Evolutionary conservation across 2,797 vertebrate species (phyloP).

Genomic region (Antrozous pallidus): DNA sequence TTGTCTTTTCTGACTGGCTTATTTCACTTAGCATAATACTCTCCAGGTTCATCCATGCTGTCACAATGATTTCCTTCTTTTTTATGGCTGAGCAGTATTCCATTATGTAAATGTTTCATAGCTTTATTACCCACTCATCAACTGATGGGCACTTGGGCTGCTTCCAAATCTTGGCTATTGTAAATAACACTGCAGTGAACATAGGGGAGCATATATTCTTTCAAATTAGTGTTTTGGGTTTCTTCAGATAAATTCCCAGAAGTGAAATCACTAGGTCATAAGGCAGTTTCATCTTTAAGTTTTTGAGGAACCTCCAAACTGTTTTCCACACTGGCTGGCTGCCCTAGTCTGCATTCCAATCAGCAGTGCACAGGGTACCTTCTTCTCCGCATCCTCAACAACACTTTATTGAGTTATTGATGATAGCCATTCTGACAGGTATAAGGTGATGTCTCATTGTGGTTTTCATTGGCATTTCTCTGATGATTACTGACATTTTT

Average conservation of each 20-base stretch:
- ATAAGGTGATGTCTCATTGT: too few relatives aligned
- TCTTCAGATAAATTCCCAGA: background rate
- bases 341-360: too few relatives aligned
- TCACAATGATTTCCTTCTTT: background rate
- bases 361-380: background rate
- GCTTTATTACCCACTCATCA: background rate
- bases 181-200: background rate
- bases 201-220: background rate
- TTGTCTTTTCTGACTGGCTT: background rate
- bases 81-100: background rate
- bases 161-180: background rate
- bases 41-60: background rate
- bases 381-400: background rate
- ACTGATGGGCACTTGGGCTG: background rate
- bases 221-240: background rate
- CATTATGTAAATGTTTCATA: background rate
- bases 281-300: background rate
- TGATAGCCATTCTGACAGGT: too few relatives aligned
- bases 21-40: background rate
- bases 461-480: too few relatives aligned
- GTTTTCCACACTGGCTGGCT: background rate
- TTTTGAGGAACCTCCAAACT: background rate
- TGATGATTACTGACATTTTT: background rate
- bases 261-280: background rate
- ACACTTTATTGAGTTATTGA: background rate